Base-by-base conservation (phyloP, 2,797 vertebrate genomes). In the Staurois parvus region DNA sequence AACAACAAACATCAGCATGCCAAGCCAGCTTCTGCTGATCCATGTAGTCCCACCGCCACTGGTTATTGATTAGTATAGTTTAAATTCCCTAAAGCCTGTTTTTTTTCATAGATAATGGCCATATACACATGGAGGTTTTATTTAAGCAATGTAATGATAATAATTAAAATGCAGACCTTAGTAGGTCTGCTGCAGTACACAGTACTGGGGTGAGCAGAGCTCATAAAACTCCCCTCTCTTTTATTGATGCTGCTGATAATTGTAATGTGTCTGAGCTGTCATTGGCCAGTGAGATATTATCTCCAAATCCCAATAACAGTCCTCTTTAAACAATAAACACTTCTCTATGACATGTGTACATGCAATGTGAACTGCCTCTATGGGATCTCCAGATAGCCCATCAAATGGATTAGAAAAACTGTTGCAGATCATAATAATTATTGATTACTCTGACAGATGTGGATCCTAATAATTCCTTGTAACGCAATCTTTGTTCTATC, bases 271-370 rank as follows among this genome's bases (percentile, higher is more conserved):
- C 59, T 42, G 15, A 67, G 8, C 28, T 78, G 62, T 64, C 56
- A 42, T 40, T 40, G 59, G 62, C 76, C 40, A n/a, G 1, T 67
- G 19, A 68, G 76, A 48, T 79, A 48, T 30, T 45, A 79, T 79
- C 76, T 79, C 10, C 10, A 42, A 29, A 28, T 62, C 45, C 26
- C 62, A 66, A 66, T 29, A 45, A 29, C 59, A 64, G 26, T 4
- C 15, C 56, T 42, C 76, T 21, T 28, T 66, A 37, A 32, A 78
- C 28, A 67, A 78, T 78, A 78, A 66, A 62, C 30, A 13, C 45
- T 52, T 19, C 45, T 29, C 29, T 32, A 75, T 52, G 30, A 40
- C 6, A 24, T 72, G 32, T 34, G 4, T 72, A 21, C 17, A 9
- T 37, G 4, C 19, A 59, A 4, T 59, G 52, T 24, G 19, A 24